Base-by-base conservation (phyloP, 2,113 vertebrate species). In the Alectura lathami region DNA sequence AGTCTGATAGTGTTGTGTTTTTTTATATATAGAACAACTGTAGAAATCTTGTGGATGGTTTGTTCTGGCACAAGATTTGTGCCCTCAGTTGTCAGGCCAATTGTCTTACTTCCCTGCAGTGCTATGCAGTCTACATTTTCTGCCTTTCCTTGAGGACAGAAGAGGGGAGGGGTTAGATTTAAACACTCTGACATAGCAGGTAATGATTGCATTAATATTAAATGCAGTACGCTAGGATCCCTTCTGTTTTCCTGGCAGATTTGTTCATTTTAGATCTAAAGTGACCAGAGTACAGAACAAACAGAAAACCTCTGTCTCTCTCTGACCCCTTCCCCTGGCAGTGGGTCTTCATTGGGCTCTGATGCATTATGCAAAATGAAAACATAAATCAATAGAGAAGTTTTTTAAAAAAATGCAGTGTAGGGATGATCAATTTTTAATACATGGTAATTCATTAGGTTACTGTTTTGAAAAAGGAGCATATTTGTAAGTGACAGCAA, bases 31-130 rank as follows among this genome's bases (percentile, higher is more conserved):
- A 36, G 32, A 9, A 15, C 88, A 91, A 84, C 94, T 87, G 79
- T 36, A 91, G 96, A 93, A 94, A 89, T 63, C 70, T 93, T 91
- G 85, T 76, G 93, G 69, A 74, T 73, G 88, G 42, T 88, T 95
- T 84, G 79, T 72, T 93, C 72, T 94, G 92, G 89, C 91, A 94
- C 86, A 45, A 8, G 81, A 80, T 79, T 47, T 38, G 74, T 82
- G 85, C 79, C 89, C 86, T 91, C 16, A 2, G 3, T 59, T 79
- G 74, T 88, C 64, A 64, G 96, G 82, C 66, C 86, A 68, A 11
- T 66, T 38, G 38, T 83, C n/a, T 34, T 51, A 17, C 59, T 53
- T 29, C 6, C 27, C 84, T 40, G 83, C 72, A 80, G 67, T 16
- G 83, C 85, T 88, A 15, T 83, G 83, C 76, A 64, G 79, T 2